These are phyloP conservation scores for Pimpla rufipes DNA, from an alignment of 2,888 invertebrate species.

Conservation along the genomic window DNA sequence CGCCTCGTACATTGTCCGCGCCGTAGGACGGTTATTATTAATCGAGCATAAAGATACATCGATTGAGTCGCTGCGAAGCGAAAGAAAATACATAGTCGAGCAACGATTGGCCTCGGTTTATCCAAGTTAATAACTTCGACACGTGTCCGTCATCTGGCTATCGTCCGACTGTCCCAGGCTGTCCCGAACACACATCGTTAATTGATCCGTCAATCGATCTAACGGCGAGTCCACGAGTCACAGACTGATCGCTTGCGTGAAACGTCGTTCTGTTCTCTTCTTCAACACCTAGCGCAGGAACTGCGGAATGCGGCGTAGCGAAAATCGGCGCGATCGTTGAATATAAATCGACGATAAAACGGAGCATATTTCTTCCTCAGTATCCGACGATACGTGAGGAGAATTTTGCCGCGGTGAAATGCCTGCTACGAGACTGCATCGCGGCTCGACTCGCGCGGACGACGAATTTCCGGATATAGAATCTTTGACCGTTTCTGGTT, in stretches of 20 bases:
- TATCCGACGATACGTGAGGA: not conserved
- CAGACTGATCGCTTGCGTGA: not conserved
- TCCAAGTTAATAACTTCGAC: conserved; percentile 43
- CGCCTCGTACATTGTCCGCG: not conserved
- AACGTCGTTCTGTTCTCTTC: not conserved
- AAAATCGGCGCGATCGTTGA: not conserved
- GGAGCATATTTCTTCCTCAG: not conserved
- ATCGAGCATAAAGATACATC: not conserved
- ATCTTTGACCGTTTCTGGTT: not conserved
- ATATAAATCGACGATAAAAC: not conserved
- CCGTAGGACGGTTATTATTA: not conserved
- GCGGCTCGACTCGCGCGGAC: not conserved
- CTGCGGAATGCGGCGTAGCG: not conserved
- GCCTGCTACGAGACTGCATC: not conserved
- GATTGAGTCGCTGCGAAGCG: conserved; percentile 30
- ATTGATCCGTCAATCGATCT: conserved; percentile 42
- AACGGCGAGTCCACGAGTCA: conserved; percentile 21
- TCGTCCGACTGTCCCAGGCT: conserved; percentile 5
- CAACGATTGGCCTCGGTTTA: conserved; percentile 51
- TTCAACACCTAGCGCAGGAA: not conserved
- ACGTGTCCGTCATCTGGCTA: conserved; percentile 44
- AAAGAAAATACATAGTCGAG: conserved; percentile 28
- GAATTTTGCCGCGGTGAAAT: not conserved
- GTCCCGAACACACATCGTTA: conserved; percentile 24
- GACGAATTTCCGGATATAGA: conserved; percentile 5